Percentiles rank a stretch among this genome's conserved stretches.
Conservation (phyloP, 2,113 vertebrate genomes). For the Tonatia bakeri region DNA sequence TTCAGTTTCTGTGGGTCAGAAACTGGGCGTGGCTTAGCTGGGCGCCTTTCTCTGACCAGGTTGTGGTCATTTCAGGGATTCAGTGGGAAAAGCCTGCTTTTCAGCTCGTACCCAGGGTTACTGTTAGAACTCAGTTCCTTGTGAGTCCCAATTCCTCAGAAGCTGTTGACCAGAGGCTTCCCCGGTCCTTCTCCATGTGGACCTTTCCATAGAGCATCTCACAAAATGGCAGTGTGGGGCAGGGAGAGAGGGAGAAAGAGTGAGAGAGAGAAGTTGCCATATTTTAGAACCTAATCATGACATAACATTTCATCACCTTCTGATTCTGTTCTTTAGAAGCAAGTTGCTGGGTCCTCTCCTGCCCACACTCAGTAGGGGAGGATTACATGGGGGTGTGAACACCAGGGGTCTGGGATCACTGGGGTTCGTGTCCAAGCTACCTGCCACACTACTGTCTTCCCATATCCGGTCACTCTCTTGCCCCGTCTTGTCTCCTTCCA, state of each 20-base stretch:
- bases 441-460: rapidly evolving
- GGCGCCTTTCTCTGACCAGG: too few relatives aligned
- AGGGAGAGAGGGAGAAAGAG: not conserved
- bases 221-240: not conserved
- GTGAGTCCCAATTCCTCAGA: not conserved
- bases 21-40: too few relatives aligned
- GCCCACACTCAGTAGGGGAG: not conserved
- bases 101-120: rapidly evolving
- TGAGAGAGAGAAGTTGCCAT: not conserved
- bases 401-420: not conserved
- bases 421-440: not conserved
- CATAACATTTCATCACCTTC: not conserved
- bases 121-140: not conserved
- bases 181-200: rapidly evolving
- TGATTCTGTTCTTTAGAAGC: not conserved
- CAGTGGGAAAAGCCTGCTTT: not conserved
- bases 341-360: not conserved
- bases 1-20: not conserved
- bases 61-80: not conserved
- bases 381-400: not conserved
- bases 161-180: not conserved
- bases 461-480: too few relatives aligned
- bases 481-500: not conserved
- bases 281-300: not conserved
- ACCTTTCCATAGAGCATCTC: not conserved